Percentiles rank a stretch among this genome's conserved stretches.
phyloP scores from a whole-genome alignment of 2,113 vertebrate genomes.

The Cygnus atratus region DNA sequence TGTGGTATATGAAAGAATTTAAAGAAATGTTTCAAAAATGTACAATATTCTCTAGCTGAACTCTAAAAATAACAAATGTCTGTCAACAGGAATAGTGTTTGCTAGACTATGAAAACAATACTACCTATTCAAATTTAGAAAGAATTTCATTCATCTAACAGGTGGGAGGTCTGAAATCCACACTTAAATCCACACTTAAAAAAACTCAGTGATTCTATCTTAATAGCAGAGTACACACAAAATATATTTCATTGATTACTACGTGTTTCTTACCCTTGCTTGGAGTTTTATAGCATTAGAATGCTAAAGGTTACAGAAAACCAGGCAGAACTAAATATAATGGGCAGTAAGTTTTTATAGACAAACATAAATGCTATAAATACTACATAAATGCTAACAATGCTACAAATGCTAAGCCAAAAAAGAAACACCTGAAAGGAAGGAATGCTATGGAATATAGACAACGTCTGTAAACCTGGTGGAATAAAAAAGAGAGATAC shows the following conservation, averaged over 20 bases:
- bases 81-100: not conserved
- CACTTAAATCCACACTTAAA: not conserved
- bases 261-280: not conserved
- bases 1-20: not conserved
- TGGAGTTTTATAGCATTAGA: not conserved
- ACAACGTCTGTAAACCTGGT: not conserved
- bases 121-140: not conserved
- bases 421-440: not conserved
- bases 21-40: constrained; percentile 14
- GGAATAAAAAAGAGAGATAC: not conserved
- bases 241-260: not conserved
- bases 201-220: not conserved
- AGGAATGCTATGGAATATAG: not conserved
- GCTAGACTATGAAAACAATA: not conserved
- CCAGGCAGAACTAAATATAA: not conserved
- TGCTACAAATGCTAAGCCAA: not conserved
- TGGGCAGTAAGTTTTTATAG: not conserved
- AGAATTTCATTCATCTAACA: not conserved
- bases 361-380: not conserved
- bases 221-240: not conserved
- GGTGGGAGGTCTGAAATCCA: not conserved
- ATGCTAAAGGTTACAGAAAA: not conserved
- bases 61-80: constrained; percentile 11
- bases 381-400: not conserved
- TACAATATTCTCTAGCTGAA: not conserved